These are phyloP conservation scores for Hydropotes inermis DNA, from an alignment of 2,113 vertebrate genomes.

Conservation along the genomic window DNA sequence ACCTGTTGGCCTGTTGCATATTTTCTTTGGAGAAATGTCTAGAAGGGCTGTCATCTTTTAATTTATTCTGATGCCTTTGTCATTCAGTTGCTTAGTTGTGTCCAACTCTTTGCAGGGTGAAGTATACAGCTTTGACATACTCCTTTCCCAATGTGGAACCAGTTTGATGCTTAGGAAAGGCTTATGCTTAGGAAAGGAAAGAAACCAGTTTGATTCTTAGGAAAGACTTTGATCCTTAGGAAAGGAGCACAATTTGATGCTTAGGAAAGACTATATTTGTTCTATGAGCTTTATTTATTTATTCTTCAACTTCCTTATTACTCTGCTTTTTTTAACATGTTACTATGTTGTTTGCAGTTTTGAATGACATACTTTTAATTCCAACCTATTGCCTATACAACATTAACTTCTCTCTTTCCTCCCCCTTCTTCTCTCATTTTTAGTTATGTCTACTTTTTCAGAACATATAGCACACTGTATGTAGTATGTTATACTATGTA, in stretches of 20 bases:
- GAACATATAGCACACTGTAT: background rate
- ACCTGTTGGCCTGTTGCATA: background rate
- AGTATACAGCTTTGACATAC: background rate
- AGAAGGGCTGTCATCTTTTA: background rate
- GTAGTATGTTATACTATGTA: background rate
- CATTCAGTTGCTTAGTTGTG: background rate
- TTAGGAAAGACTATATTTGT: background rate
- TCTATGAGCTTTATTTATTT: background rate
- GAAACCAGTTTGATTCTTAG: background rate
- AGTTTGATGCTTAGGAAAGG: no score
- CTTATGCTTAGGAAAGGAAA: no score
- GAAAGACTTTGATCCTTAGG: background rate
- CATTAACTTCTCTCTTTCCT: background rate
- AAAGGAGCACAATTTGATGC: background rate
- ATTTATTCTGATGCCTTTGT: background rate
- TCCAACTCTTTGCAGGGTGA: background rate
- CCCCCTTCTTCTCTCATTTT: background rate
- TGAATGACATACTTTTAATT: background rate
- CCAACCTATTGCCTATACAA: background rate
- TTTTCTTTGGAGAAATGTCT: background rate
- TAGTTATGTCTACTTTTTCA: background rate
- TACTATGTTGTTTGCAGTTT: background rate
- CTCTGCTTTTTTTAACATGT: background rate
- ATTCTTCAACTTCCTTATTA: background rate
- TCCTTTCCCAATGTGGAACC: background rate